These are phyloP conservation scores for Erynnis tages DNA, from an alignment of 2,888 invertebrate genomes.

Conservation along the genomic window DNA sequence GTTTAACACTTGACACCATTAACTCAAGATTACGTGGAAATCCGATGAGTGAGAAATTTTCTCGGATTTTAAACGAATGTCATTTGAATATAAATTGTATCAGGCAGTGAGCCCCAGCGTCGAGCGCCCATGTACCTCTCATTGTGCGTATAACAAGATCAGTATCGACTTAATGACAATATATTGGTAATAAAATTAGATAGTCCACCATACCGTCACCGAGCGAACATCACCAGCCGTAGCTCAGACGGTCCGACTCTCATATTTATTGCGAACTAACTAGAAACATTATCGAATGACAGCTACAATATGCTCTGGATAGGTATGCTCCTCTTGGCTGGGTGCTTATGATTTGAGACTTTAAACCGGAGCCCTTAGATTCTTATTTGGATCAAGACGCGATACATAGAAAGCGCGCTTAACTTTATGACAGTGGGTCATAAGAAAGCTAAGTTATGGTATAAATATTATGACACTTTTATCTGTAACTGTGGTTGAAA, in stretches of 20 bases:
- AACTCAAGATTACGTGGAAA: conserved; percentile 75
- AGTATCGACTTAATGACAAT: conserved; percentile 82
- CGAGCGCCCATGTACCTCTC: conserved; percentile 63
- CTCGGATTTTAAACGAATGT: conserved; percentile 70
- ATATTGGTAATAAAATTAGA: conserved; percentile 82
- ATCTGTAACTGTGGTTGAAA: conserved; percentile 70
- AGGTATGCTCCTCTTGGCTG: conserved; percentile 50
- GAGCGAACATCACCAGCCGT: conserved; percentile 62
- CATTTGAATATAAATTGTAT: conserved; percentile 80
- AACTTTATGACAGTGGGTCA: conserved; percentile 71
- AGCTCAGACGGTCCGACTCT: conserved; percentile 59
- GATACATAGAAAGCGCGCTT: conserved; percentile 60
- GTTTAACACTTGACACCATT: conserved; percentile 56
- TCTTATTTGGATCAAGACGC: conserved; percentile 45
- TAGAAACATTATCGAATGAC: conserved; percentile 78
- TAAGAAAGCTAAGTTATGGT: conserved; percentile 76
- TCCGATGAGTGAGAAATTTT: conserved; percentile 77
- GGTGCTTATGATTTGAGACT: conserved; percentile 53
- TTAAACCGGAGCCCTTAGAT: conserved; percentile 52
- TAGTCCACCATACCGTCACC: conserved; percentile 76
- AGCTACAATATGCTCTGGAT: conserved; percentile 59
- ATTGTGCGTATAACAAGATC: conserved; percentile 82
- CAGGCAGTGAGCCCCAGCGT: conserved; percentile 52
- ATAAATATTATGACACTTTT: conserved; percentile 80
- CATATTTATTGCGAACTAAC: conserved; percentile 76